Evolutionary conservation across 2,888 invertebrate species (phyloP).

Genomic region (Sabatieria punctata): DNA sequence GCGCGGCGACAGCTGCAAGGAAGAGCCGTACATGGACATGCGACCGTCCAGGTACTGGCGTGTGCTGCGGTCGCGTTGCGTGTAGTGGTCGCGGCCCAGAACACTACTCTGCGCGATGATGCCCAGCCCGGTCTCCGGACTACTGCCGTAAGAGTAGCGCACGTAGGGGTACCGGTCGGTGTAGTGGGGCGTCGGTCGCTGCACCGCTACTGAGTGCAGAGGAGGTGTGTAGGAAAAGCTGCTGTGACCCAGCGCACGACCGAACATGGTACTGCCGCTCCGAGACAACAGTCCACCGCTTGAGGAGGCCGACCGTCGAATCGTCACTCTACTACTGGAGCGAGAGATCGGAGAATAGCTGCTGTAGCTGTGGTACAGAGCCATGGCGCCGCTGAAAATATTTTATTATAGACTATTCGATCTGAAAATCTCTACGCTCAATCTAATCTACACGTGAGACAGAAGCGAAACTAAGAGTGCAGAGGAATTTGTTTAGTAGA

Average conservation of each 20-base stretch:
- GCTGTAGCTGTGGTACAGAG: too few species aligned
- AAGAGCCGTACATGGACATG: background rate
- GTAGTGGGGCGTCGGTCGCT: slow-evolving; percentile 24
- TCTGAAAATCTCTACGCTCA: too few species aligned
- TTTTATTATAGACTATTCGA: too few species aligned
- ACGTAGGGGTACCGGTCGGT: slow-evolving; percentile 26
- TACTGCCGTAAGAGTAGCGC: slow-evolving; percentile 21
- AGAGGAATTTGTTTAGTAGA: too few species aligned
- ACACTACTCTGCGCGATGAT: slow-evolving; percentile 23
- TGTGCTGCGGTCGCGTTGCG: background rate
- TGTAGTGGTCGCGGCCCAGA: slow-evolving; percentile 10
- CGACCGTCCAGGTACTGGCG: background rate
- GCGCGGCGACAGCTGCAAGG: background rate
- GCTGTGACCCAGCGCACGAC: background rate
- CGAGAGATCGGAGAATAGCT: too few species aligned
- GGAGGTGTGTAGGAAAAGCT: slow-evolving; percentile 21
- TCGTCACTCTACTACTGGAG: too few species aligned
- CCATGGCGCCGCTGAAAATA: too few species aligned
- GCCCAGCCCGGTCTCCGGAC: slow-evolving; percentile 20
- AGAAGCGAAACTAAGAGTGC: too few species aligned
- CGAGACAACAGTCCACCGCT: too few species aligned
- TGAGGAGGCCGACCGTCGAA: too few species aligned
- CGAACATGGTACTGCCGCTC: background rate
- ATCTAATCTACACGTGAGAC: too few species aligned
- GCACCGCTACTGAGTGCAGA: slow-evolving; percentile 26